Evolutionary conservation across 1,140 invertebrate species (phyloP), one percentile per base, ranked within the genome.

Genomic region (Spodoptera litura): DNA sequence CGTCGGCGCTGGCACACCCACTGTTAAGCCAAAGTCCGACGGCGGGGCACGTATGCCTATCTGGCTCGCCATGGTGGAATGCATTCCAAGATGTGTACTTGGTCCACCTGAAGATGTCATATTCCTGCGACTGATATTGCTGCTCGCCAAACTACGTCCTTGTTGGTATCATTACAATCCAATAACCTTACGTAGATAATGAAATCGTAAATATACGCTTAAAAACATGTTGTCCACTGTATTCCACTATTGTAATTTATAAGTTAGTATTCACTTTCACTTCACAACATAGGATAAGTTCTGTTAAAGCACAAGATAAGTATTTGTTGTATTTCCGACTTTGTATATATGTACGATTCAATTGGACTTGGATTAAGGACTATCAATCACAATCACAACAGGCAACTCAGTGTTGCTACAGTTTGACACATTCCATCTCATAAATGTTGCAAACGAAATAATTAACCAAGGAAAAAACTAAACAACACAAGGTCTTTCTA

Each of bases 21-120:
- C 83, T 25, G 87, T 81, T 85, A 91, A 84, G 8, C 81, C 83
- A 72, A 91, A 91, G 9, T 91, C 88, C 25, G 85, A 58, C 15
- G 82, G 68, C 68, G 88, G 25, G 38, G 15, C 52, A n/a, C 78
- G 71, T n/a, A 84, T 78, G 15, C 86, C 86, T 38, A 88, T 81
- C 74, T 91, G 90, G 70, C 83, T 81, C 51, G 81, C 72, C 62
- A 88, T 81, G 20, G 82, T 78, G 8, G 85, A 35, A 68, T 91
- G 89, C 68, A 88, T 85, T 58, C 81, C 80, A 13, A 88, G 83
- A 51, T 86, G 82, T 70, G 85, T 84, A 70, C 84, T 86, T 58
- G 87, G 56, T 78, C 85, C 85, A 66, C 84, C 86, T 53, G 88
- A 82, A 82, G 91, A 86, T 77, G 87, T 91, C 88, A 89, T 91